These are phyloP conservation scores for Dasypogon diadema DNA, from an alignment of 2,888 invertebrate genomes.

Conservation along the genomic window DNA sequence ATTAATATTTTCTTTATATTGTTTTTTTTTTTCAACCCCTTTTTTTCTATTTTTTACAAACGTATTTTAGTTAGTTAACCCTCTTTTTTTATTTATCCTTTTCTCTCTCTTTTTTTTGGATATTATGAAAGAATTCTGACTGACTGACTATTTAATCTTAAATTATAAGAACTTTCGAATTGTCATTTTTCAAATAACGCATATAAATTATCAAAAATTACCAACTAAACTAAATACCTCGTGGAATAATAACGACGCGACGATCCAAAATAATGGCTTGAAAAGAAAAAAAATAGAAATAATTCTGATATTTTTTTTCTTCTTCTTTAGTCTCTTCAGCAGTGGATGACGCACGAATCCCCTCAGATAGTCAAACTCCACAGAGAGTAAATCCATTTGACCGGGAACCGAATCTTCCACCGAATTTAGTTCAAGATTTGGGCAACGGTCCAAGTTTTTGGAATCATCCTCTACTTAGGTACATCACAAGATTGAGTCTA, in stretches of 20 bases:
- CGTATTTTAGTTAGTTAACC: background rate
- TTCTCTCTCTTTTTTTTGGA: background rate
- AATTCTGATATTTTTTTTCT: no score
- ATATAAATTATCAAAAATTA: no score
- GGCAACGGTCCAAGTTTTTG: slow-evolving; percentile 45
- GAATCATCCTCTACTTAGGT: slow-evolving; percentile 61
- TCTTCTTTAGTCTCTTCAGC: slow-evolving; percentile 17
- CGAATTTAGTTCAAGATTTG: slow-evolving; percentile 59
- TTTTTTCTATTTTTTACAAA: background rate
- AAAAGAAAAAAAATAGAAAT: no score
- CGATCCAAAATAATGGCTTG: no score
- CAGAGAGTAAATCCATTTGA: slow-evolving; percentile 67
- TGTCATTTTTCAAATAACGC: no score
- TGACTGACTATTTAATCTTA: slow-evolving; percentile 43
- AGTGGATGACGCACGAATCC: background rate
- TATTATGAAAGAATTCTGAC: slow-evolving; percentile 14
- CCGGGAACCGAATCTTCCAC: slow-evolving; percentile 64
- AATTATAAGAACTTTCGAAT: slow-evolving; percentile 44
- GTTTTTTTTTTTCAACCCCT: background rate
- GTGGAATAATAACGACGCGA: no score
- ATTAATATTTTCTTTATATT: background rate
- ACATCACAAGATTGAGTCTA: no score
- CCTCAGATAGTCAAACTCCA: background rate
- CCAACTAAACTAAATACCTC: no score
- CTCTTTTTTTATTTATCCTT: background rate